Percentiles rank a stretch among this genome's conserved stretches.
Conservation (phyloP, 1,140 invertebrate species). For the Tetragonula clypearis region DNA sequence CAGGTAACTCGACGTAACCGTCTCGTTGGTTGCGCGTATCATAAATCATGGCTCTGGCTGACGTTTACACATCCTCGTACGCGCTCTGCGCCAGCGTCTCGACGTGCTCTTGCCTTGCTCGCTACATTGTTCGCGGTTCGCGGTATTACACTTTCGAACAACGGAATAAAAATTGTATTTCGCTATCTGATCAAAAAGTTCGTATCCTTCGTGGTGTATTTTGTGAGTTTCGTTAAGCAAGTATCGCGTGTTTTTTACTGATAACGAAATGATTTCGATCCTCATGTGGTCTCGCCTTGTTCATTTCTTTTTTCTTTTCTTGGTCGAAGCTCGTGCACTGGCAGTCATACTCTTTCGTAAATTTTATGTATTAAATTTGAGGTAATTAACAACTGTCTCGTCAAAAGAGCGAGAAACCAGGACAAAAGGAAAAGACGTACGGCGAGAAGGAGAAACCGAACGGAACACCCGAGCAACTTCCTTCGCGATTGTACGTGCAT, state of each 20-base stretch:
- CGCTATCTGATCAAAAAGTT: neutral
- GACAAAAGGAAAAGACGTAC: neutral
- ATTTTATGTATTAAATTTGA: too few species aligned
- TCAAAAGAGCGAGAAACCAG: neutral
- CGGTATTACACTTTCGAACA: slow-evolving; percentile 3
- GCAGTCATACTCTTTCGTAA: too few species aligned
- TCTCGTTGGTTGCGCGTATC: slow-evolving; percentile 47
- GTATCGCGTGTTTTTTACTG: neutral
- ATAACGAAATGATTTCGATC: neutral
- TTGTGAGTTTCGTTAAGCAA: neutral
- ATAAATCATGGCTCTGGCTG: slow-evolving; percentile 60
- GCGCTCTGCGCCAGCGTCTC: slow-evolving; percentile 7
- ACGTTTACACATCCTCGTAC: slow-evolving; percentile 55
- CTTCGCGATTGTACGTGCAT: neutral
- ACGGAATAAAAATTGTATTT: neutral
- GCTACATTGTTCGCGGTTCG: slow-evolving; percentile 1
- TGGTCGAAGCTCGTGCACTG: too few species aligned
- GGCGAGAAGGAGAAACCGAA: neutral
- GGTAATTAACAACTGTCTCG: too few species aligned
- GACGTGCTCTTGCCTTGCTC: slow-evolving; percentile 25
- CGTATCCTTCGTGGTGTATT: rapidly evolving
- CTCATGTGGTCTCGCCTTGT: too few species aligned
- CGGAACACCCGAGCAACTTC: too few species aligned
- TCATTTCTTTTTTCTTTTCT: too few species aligned
- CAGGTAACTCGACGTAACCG: slow-evolving; percentile 37